Conservation (phyloP, 2,113 vertebrate genomes). For the Oophaga pumilio region DNA sequence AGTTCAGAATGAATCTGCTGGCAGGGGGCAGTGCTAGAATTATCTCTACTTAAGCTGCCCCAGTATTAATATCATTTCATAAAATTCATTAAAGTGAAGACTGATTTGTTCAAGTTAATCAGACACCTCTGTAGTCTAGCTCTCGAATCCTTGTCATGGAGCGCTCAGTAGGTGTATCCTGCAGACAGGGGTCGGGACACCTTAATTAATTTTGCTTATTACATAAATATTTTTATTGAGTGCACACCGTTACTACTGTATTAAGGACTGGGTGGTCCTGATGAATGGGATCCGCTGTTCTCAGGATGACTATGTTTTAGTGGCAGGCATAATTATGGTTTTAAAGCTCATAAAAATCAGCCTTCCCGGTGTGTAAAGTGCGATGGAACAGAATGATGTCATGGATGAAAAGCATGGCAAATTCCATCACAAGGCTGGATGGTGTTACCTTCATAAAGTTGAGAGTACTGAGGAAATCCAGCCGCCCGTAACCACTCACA, state of each 20-base stretch:
- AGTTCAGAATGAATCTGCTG: too few relatives aligned
- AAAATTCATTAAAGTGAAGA: not conserved
- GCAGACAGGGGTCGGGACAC: not conserved
- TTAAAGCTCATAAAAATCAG: constrained; percentile 43
- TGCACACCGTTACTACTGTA: constrained; percentile 31
- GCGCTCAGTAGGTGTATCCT: not conserved
- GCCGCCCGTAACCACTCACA: constrained; percentile 97
- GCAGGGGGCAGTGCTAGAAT: too few relatives aligned
- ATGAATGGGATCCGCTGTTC: constrained; percentile 44
- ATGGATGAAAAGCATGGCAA: constrained; percentile 52
- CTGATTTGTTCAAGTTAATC: not conserved
- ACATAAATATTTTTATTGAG: constrained; percentile 34
- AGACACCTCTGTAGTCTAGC: not conserved
- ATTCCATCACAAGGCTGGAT: constrained; percentile 16
- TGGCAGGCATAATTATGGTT: constrained; percentile 41
- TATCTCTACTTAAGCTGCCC: too few relatives aligned
- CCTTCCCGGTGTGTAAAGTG: constrained; percentile 31
- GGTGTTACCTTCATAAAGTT: constrained; percentile 90
- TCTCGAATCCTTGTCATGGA: not conserved
- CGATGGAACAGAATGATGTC: constrained; percentile 30
- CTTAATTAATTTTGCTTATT: constrained; percentile 33
- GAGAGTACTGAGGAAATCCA: constrained; percentile 97
- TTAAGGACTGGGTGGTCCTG: constrained; percentile 40
- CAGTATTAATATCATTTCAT: not conserved
- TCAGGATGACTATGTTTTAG: constrained; percentile 3